These are phyloP conservation scores for Phrynocephalus vlangalii DNA, from an alignment of 2,797 vertebrate species.

Conservation along the genomic window DNA sequence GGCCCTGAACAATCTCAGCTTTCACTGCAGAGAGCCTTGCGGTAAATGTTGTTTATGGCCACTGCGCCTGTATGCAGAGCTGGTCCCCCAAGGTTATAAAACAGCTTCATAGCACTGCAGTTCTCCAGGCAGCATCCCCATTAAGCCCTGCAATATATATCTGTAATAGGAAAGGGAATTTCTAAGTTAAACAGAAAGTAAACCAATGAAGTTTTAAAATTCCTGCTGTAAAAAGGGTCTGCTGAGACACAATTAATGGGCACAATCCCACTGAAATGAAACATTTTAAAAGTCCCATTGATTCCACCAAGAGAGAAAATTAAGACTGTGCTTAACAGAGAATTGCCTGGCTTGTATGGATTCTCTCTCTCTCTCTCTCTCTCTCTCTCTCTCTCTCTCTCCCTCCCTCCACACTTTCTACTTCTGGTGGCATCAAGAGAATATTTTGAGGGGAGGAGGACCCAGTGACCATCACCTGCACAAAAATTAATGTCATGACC, in stretches of 20 bases:
- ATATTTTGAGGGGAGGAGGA: no score
- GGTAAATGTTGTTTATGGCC: conserved; percentile 25
- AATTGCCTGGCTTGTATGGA: not conserved
- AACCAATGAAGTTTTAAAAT: conserved; percentile 20
- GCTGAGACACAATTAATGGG: not conserved
- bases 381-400: no score
- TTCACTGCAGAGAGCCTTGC: not conserved
- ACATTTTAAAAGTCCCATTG: not conserved
- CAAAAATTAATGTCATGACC: no score
- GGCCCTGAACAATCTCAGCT: conserved; percentile 6
- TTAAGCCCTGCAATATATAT: conserved; percentile 36
- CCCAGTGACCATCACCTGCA: no score
- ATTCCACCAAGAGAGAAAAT: not conserved
- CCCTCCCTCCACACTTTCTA: no score
- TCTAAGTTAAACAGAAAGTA: conserved; percentile 15
- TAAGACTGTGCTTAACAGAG: not conserved
- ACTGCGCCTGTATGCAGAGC: conserved; percentile 2
- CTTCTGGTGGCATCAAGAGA: not conserved
- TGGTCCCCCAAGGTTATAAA: conserved; percentile 32
- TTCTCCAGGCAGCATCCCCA: not conserved
- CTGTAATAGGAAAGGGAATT: conserved; percentile 8
- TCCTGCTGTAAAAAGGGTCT: not conserved
- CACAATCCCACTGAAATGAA: not conserved
- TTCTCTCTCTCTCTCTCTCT: no score
- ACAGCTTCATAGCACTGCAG: conserved; percentile 16